Base-by-base conservation (phyloP, 1,140 invertebrate species). In the Cheumatopsyche charites region DNA sequence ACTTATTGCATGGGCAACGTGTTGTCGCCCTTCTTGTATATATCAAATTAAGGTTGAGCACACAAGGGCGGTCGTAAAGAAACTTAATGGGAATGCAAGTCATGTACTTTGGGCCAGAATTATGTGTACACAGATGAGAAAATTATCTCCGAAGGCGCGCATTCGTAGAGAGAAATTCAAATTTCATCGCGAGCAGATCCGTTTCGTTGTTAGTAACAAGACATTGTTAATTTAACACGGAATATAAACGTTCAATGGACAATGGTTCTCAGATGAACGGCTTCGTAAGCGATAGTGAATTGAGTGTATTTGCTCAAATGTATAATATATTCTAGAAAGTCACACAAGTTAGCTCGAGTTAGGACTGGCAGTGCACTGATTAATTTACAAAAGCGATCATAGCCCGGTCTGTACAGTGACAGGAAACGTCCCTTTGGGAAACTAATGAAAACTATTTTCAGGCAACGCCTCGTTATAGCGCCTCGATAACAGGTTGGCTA, bases 401-500 rank as follows among this genome's bases (percentile, higher is more conserved):
- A 36, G 29, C 29, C 3, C 55, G 25, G 26, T 25, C 63, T 15
- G 43, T 45, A 25, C 63, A n/a, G 19, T 17, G 19, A 66, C n/a
- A 13, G 43, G 42, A 17, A 4, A 52, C 55, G 12, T 26, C 55
- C 49, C 43, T 47, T 47, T 47, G 63, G 63, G 63, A 47, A 66
- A 47, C 42, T 66, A 4, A 5, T 19, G 15, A n/a, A 43, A 41
- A 66, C 19, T 45, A 42, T 25, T 21, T 66, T 45, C n/a, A 21
- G 15, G 23, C 42, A 41, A 36, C 3, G 4, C 15, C 13, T 23
- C 21, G 47, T 66, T 66, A 66, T 66, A 45, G 47, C 63, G 23
- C 63, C 41, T 66, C 25, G 43, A 66, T 66, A 66, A 66, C 63
- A 47, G 47, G 47, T 66, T 66, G 63, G 36, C 11, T 66, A 66